Conservation (phyloP, 2,888 invertebrate species). For the Apamea monoglypha region DNA sequence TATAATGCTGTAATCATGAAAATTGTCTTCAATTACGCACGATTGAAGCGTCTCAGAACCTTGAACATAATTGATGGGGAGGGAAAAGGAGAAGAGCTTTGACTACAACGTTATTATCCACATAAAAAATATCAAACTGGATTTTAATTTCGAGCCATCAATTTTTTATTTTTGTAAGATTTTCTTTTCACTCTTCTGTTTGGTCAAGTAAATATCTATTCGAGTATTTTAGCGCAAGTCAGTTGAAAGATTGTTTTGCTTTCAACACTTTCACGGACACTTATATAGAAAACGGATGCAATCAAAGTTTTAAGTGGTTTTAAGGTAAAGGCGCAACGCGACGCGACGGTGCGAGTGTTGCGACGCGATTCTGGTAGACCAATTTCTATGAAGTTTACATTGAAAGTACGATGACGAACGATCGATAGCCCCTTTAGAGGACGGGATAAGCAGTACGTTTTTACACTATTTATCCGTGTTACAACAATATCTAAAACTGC, state of each 20-base stretch:
- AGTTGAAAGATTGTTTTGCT: background rate
- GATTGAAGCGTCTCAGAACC: conserved; percentile 27
- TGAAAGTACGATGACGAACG: too few relatives aligned
- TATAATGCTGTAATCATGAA: conserved; percentile 45
- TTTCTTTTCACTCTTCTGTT: background rate
- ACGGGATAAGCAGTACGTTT: background rate
- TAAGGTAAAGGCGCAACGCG: too few relatives aligned
- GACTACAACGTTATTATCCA: background rate
- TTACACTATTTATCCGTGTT: background rate
- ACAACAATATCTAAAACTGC: background rate
- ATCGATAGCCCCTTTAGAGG: background rate
- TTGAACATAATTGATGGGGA: conserved; percentile 34
- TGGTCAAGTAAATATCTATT: background rate
- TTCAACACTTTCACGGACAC: too few relatives aligned
- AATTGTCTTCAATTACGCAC: conserved; percentile 43
- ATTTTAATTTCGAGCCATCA: background rate
- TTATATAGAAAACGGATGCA: background rate
- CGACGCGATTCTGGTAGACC: background rate
- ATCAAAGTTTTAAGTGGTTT: background rate
- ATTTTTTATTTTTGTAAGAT: too few relatives aligned
- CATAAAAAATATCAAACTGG: background rate
- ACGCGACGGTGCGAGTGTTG: too few relatives aligned
- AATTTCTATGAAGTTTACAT: too few relatives aligned
- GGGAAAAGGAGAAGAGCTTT: background rate
- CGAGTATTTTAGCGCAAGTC: background rate